Base-by-base conservation (phyloP, 2,113 vertebrate species). In the Entomyzon cyanotis region DNA sequence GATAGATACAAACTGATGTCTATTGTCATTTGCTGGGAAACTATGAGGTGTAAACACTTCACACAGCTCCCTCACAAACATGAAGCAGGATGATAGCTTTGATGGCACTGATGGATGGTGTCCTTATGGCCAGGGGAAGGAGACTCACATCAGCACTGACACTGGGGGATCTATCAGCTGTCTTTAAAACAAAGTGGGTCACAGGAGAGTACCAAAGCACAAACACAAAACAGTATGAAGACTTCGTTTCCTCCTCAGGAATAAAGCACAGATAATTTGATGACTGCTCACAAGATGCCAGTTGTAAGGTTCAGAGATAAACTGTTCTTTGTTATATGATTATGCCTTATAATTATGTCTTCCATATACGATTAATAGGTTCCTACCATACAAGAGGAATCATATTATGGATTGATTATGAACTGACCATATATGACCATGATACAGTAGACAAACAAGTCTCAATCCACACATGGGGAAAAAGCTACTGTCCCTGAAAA, bases 91-190 rank as follows among this genome's bases (percentile, higher is more conserved):
- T 69, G 78, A 83, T 84, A 95, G 49, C 52, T 94, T 81, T 94
- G 82, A 90, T 74, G 59, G 93, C 90, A 86, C 94, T 96, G 94
- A 96, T 92, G 79, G 88, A 95, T 95, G 56, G 27, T 88, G 85
- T 92, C 88, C 92, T 97, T 94, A 95, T 3, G 10, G 64, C 35
- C 85, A 71, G 85, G 41, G 82, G 68, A 96, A 95, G 76, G 64
- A 84, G 75, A 92, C 35, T 83, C 13, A n/a, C 55, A 44, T 80
- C 85, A 95, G 30, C 71, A 78, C 33, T 77, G 91, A 80, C 64
- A 68, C 42, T 37, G 21, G 35, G 50, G 78, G 71, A 90, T 78
- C 84, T 50, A 80, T 77, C 75, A 93, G 50, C 71, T 81, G 52
- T 77, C 83, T 93, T 94, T 87, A 86, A 86, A 90, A 52, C 35